Conservation (phyloP, 2,888 invertebrate genomes). For the Hyposoter dolosus region DNA sequence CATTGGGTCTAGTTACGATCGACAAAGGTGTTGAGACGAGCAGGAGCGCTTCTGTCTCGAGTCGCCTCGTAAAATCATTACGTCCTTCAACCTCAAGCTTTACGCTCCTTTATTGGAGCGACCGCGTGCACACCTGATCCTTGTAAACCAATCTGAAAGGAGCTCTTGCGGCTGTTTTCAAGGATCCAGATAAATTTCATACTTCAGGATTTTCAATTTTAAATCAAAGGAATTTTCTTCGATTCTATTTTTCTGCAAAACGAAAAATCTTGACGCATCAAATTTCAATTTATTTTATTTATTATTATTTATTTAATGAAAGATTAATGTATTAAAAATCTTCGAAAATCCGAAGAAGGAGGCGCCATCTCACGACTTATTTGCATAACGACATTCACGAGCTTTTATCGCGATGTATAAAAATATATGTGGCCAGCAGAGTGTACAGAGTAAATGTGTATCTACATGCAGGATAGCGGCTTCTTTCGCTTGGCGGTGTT, state of each 20-base stretch:
- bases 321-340: conserved; percentile 60
- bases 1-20: conserved; percentile 59
- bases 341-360: conserved; percentile 36
- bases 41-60: conserved; percentile 54
- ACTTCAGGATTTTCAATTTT: conserved; percentile 49
- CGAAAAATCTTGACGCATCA: not conserved
- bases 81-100: conserved; percentile 73
- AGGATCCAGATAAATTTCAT: conserved; percentile 47
- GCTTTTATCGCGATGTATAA: conserved; percentile 72
- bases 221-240: conserved; percentile 33
- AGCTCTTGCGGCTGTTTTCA: conserved; percentile 49
- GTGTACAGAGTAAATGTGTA: conserved; percentile 9
- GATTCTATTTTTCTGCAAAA: not conserved
- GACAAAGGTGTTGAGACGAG: conserved; percentile 56
- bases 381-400: conserved; percentile 73
- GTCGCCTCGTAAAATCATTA: conserved; percentile 79
- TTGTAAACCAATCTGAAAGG: conserved; percentile 72
- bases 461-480: conserved; percentile 59
- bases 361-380: conserved; percentile 60
- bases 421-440: conserved; percentile 52
- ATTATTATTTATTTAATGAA: not conserved
- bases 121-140: conserved; percentile 74
- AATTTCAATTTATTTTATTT: not conserved
- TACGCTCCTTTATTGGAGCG: conserved; percentile 75
- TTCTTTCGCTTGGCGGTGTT: conserved; percentile 68